These are phyloP conservation scores for Eudyptes chrysolophus DNA, from an alignment of 2,113 vertebrate species.

Conservation along the genomic window DNA sequence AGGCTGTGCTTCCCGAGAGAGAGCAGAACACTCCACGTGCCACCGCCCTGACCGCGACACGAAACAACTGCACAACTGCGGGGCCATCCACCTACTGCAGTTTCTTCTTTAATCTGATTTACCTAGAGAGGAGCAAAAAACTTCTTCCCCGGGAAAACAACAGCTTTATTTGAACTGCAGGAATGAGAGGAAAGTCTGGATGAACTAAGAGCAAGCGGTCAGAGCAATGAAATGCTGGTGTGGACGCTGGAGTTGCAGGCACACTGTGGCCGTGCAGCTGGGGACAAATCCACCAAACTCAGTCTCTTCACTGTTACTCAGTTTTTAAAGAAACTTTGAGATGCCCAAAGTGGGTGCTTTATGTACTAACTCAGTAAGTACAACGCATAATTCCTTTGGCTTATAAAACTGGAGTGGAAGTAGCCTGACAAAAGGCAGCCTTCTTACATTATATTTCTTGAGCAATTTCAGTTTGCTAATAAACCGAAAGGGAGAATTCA, in stretches of 20 bases:
- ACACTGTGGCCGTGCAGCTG: background rate
- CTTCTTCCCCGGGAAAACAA: background rate
- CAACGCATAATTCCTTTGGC: background rate
- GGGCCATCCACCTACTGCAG: background rate
- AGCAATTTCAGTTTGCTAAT: background rate
- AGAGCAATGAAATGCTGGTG: background rate
- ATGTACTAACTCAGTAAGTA: background rate
- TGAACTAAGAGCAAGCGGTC: background rate
- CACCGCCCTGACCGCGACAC: fast-evolving
- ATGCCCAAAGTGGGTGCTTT: background rate
- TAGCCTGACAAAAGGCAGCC: background rate
- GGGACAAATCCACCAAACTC: background rate
- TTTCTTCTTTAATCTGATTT: background rate
- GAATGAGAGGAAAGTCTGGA: background rate
- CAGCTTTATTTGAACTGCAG: background rate
- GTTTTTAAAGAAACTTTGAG: background rate
- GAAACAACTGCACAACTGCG: fast-evolving
- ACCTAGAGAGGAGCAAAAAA: background rate
- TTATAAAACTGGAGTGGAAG: background rate
- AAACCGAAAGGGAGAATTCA: background rate
- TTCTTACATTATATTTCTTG: background rate
- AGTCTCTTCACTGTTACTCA: background rate
- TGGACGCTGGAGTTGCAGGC: background rate
- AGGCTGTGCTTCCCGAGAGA: fast-evolving
- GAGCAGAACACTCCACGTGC: fast-evolving